Base-by-base conservation (phyloP, 2,888 invertebrate species). In the Melieria picta region DNA sequence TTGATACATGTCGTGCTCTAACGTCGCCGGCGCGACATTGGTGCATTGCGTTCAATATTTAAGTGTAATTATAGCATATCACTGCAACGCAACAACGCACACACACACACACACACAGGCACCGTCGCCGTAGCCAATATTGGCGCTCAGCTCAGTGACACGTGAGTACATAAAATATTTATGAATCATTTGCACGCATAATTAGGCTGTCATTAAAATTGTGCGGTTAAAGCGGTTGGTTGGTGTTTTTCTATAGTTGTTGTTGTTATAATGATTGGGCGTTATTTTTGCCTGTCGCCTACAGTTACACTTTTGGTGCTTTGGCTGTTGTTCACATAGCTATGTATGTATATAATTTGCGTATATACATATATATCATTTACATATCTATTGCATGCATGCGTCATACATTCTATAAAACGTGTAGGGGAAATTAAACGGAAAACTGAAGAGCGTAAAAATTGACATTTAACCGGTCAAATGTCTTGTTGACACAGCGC, bases 131-230 rank as follows among this genome's bases (percentile, higher is more conserved):
- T 30, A 2, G 30, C 30, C 30, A 30, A 30, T 30, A 30, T 30
- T 30, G 30, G 30, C 2, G 30, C 30, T 30, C 57, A 30, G 30
- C 30, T 3, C 4, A n/a, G 42, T 62, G 69, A 62, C 62, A 61
- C 55, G 43, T 62, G 47, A 55, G 52, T 76, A 72, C 77, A 80
- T 81, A 78, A 83, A 83, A 83, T 83, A 84, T 83, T 83, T 84
- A 83, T 83, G 82, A 82, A 82, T 78, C 84, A 82, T 83, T 84
- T 84, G 82, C 82, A 82, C 84, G 83, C 84, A 84, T 83, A 83
- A 83, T 83, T 83, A 83, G 84, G 78, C 79, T 84, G 84, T 84
- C 84, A 83, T 82, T 82, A 83, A 82, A 83, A 79, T 80, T 68
- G 79, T 79, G 82, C 81, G 81, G 81, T 77, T 80, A 72, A 77